Conservation (phyloP, 2,797 vertebrate genomes). For the Malurus splendens region DNA sequence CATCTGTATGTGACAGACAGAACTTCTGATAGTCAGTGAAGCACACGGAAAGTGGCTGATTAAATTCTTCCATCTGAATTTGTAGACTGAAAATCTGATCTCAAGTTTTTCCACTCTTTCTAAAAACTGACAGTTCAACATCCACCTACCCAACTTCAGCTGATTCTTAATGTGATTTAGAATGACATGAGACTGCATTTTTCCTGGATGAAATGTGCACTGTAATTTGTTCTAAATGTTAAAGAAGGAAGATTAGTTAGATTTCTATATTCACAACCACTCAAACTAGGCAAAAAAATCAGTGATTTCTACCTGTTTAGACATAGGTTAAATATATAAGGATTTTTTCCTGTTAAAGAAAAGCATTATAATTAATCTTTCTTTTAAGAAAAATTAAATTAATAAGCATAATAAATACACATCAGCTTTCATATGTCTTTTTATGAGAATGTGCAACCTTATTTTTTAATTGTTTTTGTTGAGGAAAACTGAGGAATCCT, state of each 20-base stretch:
- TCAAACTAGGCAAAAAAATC: constrained; percentile 35
- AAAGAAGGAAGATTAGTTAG: constrained; percentile 51
- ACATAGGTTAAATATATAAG: constrained; percentile 26
- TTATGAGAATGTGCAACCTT: constrained; percentile 25
- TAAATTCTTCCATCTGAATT: constrained; percentile 68
- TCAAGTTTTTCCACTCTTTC: constrained; percentile 62
- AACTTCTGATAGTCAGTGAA: constrained; percentile 67
- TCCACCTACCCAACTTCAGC: constrained; percentile 53
- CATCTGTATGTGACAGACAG: constrained; percentile 63
- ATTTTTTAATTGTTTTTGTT: constrained; percentile 50
- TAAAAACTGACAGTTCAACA: constrained; percentile 66
- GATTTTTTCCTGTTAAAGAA: not conserved
- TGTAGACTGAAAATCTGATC: constrained; percentile 62
- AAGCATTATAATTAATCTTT: constrained; percentile 49
- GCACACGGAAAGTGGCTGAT: constrained; percentile 65
- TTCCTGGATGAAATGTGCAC: constrained; percentile 36
- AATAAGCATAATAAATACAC: constrained; percentile 63
- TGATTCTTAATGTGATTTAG: constrained; percentile 60
- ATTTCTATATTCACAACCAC: constrained; percentile 48
- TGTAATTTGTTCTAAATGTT: constrained; percentile 43
- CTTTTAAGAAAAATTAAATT: constrained; percentile 55
- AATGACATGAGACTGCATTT: constrained; percentile 60
- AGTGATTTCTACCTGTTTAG: constrained; percentile 40
- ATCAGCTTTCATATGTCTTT: constrained; percentile 24
- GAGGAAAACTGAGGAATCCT: constrained; percentile 33